phyloP scores from a whole-genome alignment of 2,113 vertebrate species.

The Mobula birostris region DNA sequence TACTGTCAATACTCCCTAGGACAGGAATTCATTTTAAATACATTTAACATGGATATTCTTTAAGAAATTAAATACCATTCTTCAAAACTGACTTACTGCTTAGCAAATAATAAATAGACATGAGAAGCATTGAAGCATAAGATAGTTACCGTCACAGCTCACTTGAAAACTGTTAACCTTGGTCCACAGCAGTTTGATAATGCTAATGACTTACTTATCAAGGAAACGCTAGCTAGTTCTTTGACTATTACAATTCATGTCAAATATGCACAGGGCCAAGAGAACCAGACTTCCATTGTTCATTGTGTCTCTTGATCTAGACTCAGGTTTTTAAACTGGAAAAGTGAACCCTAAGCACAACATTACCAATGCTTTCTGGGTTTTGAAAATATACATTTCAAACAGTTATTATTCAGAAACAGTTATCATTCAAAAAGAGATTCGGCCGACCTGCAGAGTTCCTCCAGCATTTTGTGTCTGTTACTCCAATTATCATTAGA shows the following conservation, averaged over 20 bases:
- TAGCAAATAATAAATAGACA: neutral
- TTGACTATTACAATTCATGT: neutral
- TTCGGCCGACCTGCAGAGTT: too few relatives aligned
- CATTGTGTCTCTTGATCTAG: neutral
- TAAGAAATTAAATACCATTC: neutral
- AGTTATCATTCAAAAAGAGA: neutral
- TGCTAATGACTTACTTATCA: neutral
- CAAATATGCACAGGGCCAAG: neutral
- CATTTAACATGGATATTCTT: neutral
- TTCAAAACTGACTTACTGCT: neutral
- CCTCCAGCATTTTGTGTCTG: too few relatives aligned
- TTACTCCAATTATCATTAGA: too few relatives aligned
- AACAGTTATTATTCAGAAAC: neutral
- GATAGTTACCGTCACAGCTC: neutral
- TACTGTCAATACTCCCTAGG: neutral
- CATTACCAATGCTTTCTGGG: neutral
- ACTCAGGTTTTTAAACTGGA: neutral
- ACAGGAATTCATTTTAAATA: constrained; percentile 26
- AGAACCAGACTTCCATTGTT: neutral
- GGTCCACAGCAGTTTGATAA: neutral
- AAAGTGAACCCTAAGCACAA: neutral
- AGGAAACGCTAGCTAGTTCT: neutral
- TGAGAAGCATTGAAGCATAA: neutral
- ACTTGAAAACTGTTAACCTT: neutral
- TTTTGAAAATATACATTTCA: neutral